phyloP scores from a whole-genome alignment of 2,888 invertebrate species.

The Caenorhabditis sp. region DNA sequence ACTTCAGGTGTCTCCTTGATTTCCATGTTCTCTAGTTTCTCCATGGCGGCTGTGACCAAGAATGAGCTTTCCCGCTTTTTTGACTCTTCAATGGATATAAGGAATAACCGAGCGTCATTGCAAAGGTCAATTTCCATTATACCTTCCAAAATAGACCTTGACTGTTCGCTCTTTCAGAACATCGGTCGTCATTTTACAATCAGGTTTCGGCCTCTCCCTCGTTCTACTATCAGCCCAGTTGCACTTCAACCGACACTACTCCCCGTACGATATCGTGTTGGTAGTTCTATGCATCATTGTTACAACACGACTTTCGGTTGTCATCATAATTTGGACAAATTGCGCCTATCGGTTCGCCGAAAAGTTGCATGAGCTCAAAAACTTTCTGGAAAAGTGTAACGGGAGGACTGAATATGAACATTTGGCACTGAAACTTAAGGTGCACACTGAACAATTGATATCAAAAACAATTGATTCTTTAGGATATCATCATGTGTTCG shows the following conservation, averaged over 20 bases:
- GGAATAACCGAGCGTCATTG: slow-evolving; percentile 34
- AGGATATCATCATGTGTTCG: slow-evolving; percentile 50
- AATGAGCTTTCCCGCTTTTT: slow-evolving; percentile 53
- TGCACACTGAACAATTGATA: not conserved
- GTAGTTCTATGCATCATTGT: slow-evolving; percentile 45
- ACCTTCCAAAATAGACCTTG: slow-evolving; percentile 5
- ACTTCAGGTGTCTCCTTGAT: slow-evolving; percentile 42
- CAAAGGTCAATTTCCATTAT: slow-evolving; percentile 21
- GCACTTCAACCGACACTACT: slow-evolving; percentile 35
- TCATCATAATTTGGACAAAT: slow-evolving; percentile 52
- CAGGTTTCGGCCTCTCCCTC: slow-evolving; percentile 43
- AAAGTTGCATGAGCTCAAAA: slow-evolving; percentile 23
- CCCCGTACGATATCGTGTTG: slow-evolving; percentile 52
- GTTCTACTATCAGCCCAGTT: slow-evolving; percentile 45
- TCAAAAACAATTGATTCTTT: slow-evolving; percentile 1
- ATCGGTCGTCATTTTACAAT: slow-evolving; percentile 38
- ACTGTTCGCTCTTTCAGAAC: slow-evolving; percentile 43
- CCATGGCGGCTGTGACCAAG: slow-evolving; percentile 33
- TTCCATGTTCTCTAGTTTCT: slow-evolving; percentile 38
- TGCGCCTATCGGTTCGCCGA: slow-evolving; percentile 45
- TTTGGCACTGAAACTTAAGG: slow-evolving; percentile 59
- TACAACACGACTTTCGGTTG: slow-evolving; percentile 28
- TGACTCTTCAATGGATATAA: slow-evolving; percentile 38
- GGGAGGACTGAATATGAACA: slow-evolving; percentile 61
- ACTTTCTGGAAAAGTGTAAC: slow-evolving; percentile 55